These are phyloP conservation scores for Hippocampus comes DNA, from an alignment of 2,113 vertebrate genomes.

Conservation along the genomic window DNA sequence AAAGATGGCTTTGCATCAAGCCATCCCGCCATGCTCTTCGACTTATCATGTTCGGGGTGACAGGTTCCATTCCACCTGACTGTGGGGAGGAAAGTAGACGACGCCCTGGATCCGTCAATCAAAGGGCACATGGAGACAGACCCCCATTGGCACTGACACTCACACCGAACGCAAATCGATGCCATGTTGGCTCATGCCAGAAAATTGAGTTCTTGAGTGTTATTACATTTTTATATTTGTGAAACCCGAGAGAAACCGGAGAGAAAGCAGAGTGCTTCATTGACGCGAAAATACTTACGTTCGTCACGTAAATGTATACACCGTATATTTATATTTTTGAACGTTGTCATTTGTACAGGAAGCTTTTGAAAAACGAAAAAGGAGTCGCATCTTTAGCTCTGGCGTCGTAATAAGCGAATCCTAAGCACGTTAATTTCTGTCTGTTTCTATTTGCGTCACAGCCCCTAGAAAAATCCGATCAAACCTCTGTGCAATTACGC, in stretches of 20 bases:
- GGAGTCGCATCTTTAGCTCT: not conserved
- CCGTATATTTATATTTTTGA: not conserved
- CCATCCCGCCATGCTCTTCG: not conserved
- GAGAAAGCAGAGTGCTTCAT: too few relatives aligned
- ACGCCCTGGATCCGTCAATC: not conserved
- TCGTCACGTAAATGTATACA: too few relatives aligned
- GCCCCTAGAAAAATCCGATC: conserved; percentile 55
- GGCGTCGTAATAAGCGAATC: conserved; percentile 15
- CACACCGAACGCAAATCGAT: not conserved
- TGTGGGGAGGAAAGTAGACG: not conserved
- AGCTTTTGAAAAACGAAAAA: not conserved
- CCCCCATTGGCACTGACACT: not conserved
- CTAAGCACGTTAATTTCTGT: conserved; percentile 2
- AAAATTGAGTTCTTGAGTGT: too few relatives aligned
- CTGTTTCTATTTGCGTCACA: conserved; percentile 51
- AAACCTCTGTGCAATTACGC: conserved; percentile 64
- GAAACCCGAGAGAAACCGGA: too few relatives aligned
- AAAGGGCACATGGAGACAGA: not conserved
- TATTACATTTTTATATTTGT: too few relatives aligned
- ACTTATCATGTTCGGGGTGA: not conserved
- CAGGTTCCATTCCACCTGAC: not conserved
- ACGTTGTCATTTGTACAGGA: not conserved
- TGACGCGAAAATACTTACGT: too few relatives aligned
- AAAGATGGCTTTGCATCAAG: not conserved
- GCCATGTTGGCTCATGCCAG: too few relatives aligned